Evolutionary conservation across 37 sponge, comb jelly and placozoan species (phyloP).

Genomic region (Spongilla lacustris): DNA sequence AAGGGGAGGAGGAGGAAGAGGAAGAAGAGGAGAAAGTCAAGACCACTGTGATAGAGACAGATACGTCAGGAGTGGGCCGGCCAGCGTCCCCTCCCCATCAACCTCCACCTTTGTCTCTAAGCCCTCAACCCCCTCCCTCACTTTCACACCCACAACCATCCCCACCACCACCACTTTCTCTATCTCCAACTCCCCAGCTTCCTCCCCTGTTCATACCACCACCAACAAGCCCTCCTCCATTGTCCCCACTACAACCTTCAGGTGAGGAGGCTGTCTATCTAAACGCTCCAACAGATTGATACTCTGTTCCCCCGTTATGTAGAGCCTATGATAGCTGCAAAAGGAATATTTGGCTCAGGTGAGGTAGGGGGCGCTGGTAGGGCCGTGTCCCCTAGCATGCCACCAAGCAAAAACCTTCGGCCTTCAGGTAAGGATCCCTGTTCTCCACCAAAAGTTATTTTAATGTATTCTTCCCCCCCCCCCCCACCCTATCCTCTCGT

Average conservation of each 20-base stretch:
- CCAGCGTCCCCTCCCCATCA: background rate
- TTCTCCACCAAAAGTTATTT: too few relatives aligned
- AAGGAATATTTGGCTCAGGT: background rate
- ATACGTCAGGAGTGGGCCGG: too few relatives aligned
- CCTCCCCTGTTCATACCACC: background rate
- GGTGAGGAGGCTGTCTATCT: background rate
- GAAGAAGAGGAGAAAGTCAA: constrained; percentile 20
- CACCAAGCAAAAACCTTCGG: background rate
- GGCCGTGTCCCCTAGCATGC: background rate
- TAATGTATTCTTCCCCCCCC: background rate
- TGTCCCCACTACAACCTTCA: background rate
- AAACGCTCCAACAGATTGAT: too few relatives aligned
- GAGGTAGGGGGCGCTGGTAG: background rate
- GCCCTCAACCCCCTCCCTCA: background rate
- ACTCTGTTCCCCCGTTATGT: background rate
- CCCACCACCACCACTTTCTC: background rate
- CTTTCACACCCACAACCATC: background rate
- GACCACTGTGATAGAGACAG: constrained; percentile 4
- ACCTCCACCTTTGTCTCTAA: background rate
- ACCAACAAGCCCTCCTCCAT: background rate
- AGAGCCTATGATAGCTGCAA: background rate
- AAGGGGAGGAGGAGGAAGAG: constrained; percentile 31
- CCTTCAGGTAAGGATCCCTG: background rate
- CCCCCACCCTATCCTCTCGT: background rate
- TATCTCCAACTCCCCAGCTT: background rate